Base-by-base conservation (phyloP, 1,140 invertebrate genomes). In the Brachionus koreanus region DNA sequence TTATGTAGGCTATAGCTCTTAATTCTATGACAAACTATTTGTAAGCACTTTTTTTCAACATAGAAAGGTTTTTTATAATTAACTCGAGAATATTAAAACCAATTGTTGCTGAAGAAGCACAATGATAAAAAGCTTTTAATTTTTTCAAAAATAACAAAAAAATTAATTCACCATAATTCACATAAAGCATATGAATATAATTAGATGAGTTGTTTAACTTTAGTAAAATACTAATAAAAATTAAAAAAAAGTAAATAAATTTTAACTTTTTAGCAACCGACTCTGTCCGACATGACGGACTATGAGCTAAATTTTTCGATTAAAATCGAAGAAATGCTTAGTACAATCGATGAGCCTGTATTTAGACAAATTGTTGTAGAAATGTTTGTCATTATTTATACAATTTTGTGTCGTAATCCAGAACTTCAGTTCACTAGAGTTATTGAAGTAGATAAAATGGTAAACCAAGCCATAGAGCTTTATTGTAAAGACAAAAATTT, bases 301-400 rank as follows among this genome's bases (percentile, higher is more conserved):
- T 95, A 95, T 52, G 97, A 99, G 88, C 89, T 99, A 43, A 96
- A 94, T 83, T 99, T 99, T 90, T 93, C 96, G n/a, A 90, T 98
- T 79, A 88, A 96, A 35, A 95, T 99, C 1, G 97, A 99, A 90
- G 92, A 93, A 84, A 94, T 96, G 87, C 90, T 99, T 65, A 94
- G 95, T 87, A 92, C 93, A 84, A 94, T 98, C 83, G 90, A 91
- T 74, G 89, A 92, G 57, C 94, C 97, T 2, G 94, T 96, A 86
- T 94, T 97, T 87, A 91, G 96, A 67, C 97, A 98, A 90, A 92
- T 98, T 75, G 91, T 96, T 82, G 95, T 99, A 25, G 97, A 94
- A 89, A 90, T 92, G 46, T 72, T 57, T 76, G 49, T 83, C 13
- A 83, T 83, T 35, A 82, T 82, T 19, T 65, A 82, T 35, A 69